Percentiles rank a stretch among this genome's conserved stretches.
Conservation (phyloP, 2,888 invertebrate species). For the Drosophila pegasa region DNA sequence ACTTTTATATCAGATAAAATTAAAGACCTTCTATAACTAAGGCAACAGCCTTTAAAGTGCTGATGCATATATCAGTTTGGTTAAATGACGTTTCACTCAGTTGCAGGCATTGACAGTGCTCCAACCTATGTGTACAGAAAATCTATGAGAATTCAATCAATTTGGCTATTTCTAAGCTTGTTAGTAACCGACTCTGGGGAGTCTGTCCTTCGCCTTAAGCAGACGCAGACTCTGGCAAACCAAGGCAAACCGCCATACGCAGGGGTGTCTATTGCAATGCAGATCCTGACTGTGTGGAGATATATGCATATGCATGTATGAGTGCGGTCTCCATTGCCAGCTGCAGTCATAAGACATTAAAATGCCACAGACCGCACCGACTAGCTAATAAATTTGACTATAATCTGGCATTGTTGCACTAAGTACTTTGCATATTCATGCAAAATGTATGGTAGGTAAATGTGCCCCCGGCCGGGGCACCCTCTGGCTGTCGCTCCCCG, state of each 20-base stretch:
- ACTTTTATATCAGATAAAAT: no score
- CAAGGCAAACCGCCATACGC: neutral
- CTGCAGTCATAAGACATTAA: conserved; percentile 54
- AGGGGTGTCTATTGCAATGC: neutral
- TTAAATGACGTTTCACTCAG: neutral
- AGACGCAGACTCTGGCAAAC: neutral
- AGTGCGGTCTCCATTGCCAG: conserved; percentile 23
- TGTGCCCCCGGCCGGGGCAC: neutral
- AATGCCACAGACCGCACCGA: conserved; percentile 52
- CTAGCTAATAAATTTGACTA: conserved; percentile 77
- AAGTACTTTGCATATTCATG: conserved; percentile 80
- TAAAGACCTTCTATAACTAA: neutral
- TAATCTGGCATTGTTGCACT: conserved; percentile 80
- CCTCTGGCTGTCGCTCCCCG: neutral
- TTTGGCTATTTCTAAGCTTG: neutral
- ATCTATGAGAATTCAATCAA: neutral
- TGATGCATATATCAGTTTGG: neutral
- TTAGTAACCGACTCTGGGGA: neutral
- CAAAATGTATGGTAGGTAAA: conserved; percentile 59
- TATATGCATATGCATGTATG: neutral
- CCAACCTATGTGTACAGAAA: neutral
- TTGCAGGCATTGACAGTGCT: neutral
- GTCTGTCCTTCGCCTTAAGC: neutral
- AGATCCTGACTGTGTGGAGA: neutral
- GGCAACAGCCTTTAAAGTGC: neutral